Evolutionary conservation across 2,888 invertebrate species (phyloP), one percentile per base, ranked within the genome.

Genomic region (Temnothorax rugatulus): DNA sequence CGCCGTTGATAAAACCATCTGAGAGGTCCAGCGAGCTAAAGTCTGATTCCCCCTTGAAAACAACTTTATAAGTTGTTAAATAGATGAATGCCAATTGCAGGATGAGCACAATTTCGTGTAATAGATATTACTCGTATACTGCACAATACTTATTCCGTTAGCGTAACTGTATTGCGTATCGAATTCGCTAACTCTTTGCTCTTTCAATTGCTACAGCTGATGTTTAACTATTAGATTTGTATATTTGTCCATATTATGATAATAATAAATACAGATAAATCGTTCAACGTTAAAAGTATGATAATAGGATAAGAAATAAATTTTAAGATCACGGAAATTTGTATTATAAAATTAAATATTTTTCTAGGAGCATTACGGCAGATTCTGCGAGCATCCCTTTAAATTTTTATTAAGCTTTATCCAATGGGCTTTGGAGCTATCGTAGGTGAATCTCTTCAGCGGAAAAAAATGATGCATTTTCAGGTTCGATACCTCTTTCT

Each of bases 61-160:
- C 54, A 38, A n/a, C 8, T 59, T 74, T 29, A n/a, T 44, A 44
- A 59, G 47, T 9, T 74, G 29, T 75, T 4, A 47, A 34, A 61
- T 47, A 4, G 25, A 74, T 44, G 66, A 75, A 34, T 75, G 29
- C 2, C 41, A 44, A 75, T 61, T 34, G 34, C 21, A 18, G 9
- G 25, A 73, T 41, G 21, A 73, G 25, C 25, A 73, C 15, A 71
- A 71, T 71, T 54, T 54, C 15, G 38, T 41, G 18, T 25, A 73
- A 64, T 64, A 41, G 64, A 25, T 25, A 73, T 71, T 38, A 52
- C 11, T 15, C 21, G 4, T 41, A 41, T 21, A 38, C 8, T 13
- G 1, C 4, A 34, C 64, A 13, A n/a, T 38, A 34, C 13, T 71
- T 71, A 54, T 21, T 71, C 13, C n/a, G 69, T 71, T 52, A 34